phyloP scores from a whole-genome alignment of 2,113 vertebrate genomes.

The Thryonomys swinderianus region DNA sequence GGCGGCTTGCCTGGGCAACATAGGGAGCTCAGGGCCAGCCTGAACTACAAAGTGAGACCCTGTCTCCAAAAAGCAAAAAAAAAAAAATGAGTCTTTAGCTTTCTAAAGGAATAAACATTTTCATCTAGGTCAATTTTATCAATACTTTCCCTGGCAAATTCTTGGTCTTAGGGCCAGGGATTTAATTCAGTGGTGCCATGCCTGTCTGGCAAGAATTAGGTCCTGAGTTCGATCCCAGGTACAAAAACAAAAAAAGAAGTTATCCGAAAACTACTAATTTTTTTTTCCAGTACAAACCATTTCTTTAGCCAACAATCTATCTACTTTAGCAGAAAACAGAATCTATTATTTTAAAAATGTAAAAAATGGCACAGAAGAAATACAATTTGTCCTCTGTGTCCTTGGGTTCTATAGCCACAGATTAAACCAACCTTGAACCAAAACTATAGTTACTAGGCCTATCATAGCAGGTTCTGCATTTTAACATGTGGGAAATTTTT shows the following conservation, averaged over 20 bases:
- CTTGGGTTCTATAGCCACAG: too few relatives aligned
- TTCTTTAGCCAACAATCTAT: not conserved
- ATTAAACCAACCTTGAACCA: not conserved
- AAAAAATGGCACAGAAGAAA: slow-evolving; percentile 20
- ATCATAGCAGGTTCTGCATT: not conserved
- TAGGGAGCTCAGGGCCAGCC: too few relatives aligned
- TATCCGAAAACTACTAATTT: slow-evolving; percentile 14
- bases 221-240: too few relatives aligned
- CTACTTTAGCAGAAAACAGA: not conserved
- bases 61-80: too few relatives aligned
- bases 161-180: not conserved
- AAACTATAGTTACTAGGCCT: not conserved
- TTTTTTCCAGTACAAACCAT: slow-evolving; percentile 7
- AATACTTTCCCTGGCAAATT: slow-evolving; percentile 24
- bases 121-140: slow-evolving; percentile 23
- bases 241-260: too few relatives aligned
- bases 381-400: not conserved
- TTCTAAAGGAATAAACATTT: not conserved
- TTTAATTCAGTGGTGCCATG: too few relatives aligned
- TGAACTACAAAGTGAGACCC: too few relatives aligned
- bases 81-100: not conserved
- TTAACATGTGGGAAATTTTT: not conserved
- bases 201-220: too few relatives aligned
- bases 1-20: too few relatives aligned
- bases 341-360: not conserved